phyloP scores from a whole-genome alignment of 2,888 invertebrate genomes.

The Ypsolopha sequella region DNA sequence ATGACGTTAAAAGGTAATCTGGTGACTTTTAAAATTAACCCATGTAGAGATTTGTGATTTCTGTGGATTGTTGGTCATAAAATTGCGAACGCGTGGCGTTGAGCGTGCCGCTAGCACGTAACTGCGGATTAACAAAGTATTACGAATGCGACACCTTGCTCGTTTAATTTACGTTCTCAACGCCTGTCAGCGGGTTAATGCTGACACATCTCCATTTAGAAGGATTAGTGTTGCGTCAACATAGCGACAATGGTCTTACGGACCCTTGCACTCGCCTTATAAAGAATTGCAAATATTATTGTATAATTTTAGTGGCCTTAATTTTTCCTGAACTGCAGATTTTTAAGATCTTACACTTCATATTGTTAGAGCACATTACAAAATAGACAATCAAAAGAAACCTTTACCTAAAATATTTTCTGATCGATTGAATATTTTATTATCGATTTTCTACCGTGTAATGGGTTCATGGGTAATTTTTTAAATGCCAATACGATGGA shows the following conservation, averaged over 20 bases:
- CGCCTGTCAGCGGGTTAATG: conserved; percentile 56
- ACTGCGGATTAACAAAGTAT: conserved; percentile 36
- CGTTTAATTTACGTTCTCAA: conserved; percentile 38
- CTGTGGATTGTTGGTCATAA: conserved; percentile 21
- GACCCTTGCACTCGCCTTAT: no score
- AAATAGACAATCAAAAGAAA: no score
- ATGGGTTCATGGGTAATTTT: no score
- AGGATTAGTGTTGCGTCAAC: conserved; percentile 39
- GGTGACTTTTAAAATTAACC: conserved; percentile 44
- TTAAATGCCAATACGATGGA: no score
- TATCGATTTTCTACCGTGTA: no score
- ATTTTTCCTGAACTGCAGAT: no score
- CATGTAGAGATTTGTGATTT: neutral
- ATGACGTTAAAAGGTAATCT: conserved; percentile 36
- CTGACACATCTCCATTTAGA: conserved; percentile 41
- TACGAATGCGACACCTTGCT: conserved; percentile 41
- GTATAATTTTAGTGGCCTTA: no score
- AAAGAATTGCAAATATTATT: no score
- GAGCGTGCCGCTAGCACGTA: conserved; percentile 38
- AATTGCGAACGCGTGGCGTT: conserved; percentile 27
- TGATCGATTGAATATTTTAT: no score
- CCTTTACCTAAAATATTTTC: no score
- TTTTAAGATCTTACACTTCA: no score
- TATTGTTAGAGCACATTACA: no score
- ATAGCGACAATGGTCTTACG: conserved; percentile 5